A percentile compares a stretch with the other conserved stretches of the same genome.
Evolutionary conservation across 1,140 invertebrate species (phyloP).

Genomic region (Drosophila grimshawi): DNA sequence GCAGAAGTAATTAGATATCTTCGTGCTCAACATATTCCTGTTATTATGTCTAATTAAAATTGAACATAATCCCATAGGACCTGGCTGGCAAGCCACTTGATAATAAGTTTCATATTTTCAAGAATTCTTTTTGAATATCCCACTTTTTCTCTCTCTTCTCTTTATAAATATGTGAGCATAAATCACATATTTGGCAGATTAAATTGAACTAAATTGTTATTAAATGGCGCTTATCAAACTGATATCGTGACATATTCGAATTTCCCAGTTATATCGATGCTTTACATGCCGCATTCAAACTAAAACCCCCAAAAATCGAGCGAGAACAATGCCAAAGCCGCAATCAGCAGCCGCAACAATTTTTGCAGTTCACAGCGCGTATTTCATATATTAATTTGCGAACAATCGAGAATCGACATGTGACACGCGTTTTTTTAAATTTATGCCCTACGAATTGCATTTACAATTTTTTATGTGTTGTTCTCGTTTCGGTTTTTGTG

Average conservation of each 20-base stretch:
- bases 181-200: slow-evolving; percentile 2
- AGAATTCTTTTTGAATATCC: background rate
- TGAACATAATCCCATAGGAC: no score
- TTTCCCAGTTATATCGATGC: slow-evolving; percentile 13
- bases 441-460: slow-evolving; percentile 83
- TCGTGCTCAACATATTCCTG: no score
- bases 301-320: slow-evolving; percentile 16
- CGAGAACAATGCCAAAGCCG: slow-evolving; percentile 32
- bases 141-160: background rate
- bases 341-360: slow-evolving; percentile 41
- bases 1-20: no score
- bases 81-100: no score
- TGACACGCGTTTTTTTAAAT: slow-evolving; percentile 83
- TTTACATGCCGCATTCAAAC: slow-evolving; percentile 8
- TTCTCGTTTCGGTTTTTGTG: slow-evolving; percentile 45
- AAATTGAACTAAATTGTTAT: slow-evolving; percentile 11
- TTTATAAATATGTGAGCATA: background rate
- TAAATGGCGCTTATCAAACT: slow-evolving; percentile 21
- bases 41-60: no score
- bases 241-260: slow-evolving; percentile 1
- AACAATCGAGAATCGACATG: slow-evolving; percentile 84
- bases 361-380: slow-evolving; percentile 47
- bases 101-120: background rate
- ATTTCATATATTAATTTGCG: slow-evolving; percentile 84
- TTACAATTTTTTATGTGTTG: slow-evolving; percentile 55